These are phyloP conservation scores for Nebria brevicollis DNA, from an alignment of 2,888 invertebrate genomes.

Conservation along the genomic window DNA sequence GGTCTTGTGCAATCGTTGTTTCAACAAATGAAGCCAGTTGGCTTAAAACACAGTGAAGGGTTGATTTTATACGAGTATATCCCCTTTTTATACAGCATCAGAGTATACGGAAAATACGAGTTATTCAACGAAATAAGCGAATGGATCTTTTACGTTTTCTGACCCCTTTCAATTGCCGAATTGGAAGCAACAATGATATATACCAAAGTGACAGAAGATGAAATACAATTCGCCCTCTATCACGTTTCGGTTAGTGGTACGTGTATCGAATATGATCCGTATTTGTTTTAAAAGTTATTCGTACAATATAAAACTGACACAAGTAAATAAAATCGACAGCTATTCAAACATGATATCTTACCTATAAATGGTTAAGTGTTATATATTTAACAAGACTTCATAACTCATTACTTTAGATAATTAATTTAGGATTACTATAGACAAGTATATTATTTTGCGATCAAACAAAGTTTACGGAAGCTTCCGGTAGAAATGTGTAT, in stretches of 20 bases:
- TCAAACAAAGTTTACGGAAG: no score
- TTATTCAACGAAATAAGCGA: not conserved
- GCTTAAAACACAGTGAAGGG: not conserved
- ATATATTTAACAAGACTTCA: not conserved
- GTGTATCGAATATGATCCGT: not conserved
- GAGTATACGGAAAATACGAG: not conserved
- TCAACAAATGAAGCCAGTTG: constrained; percentile 22
- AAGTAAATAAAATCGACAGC: not conserved
- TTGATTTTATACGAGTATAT: not conserved
- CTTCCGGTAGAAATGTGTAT: no score
- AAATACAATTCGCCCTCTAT: not conserved
- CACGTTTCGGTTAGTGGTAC: not conserved
- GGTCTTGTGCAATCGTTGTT: not conserved
- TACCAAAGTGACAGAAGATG: not conserved
- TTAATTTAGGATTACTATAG: not conserved
- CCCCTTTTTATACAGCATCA: not conserved
- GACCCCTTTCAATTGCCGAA: not conserved
- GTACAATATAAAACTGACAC: not conserved
- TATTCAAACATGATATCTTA: not conserved
- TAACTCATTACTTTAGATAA: not conserved
- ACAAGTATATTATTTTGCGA: no score
- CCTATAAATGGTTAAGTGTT: no score
- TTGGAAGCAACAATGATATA: not conserved
- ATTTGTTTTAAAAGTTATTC: not conserved
- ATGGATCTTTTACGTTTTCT: not conserved